Evolutionary conservation across 2,113 vertebrate genomes (phyloP).

Genomic region (Malurus cyaneus): DNA sequence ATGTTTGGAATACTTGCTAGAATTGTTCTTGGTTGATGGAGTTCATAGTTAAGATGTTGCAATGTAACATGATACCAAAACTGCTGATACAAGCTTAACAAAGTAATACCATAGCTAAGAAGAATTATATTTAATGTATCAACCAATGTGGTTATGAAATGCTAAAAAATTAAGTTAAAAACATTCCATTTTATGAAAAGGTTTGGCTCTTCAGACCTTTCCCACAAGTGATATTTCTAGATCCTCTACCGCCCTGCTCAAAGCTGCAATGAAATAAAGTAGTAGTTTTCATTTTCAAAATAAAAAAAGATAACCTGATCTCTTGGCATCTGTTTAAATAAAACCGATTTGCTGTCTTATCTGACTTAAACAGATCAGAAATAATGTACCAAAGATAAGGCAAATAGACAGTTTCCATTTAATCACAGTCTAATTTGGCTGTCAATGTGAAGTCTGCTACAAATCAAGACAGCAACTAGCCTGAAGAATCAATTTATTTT

Average conservation of each 20-base stretch:
- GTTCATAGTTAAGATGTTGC: not conserved
- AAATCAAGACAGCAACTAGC: slow-evolving; percentile 1
- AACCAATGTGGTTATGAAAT: not conserved
- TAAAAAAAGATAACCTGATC: not conserved
- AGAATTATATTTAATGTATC: not conserved
- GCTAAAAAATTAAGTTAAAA: not conserved
- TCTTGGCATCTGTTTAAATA: slow-evolving; percentile 17
- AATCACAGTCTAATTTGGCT: slow-evolving; percentile 13
- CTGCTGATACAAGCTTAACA: not conserved
- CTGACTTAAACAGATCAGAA: not conserved
- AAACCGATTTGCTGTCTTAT: not conserved
- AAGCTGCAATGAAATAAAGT: not conserved
- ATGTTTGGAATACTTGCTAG: not conserved
- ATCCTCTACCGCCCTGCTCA: not conserved
- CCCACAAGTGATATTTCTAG: not conserved
- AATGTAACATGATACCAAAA: not conserved
- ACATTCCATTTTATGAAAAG: not conserved
- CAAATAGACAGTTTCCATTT: not conserved
- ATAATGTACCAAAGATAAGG: not conserved
- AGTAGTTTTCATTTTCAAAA: not conserved
- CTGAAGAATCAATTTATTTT: slow-evolving; percentile 17
- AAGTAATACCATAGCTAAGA: not conserved
- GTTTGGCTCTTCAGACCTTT: not conserved
- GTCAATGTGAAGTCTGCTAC: not conserved
- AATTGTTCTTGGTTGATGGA: not conserved